Evolutionary conservation across 2,888 invertebrate species (phyloP), one percentile per base, ranked within the genome.

Genomic region (Tetanocera ferruginea): DNA sequence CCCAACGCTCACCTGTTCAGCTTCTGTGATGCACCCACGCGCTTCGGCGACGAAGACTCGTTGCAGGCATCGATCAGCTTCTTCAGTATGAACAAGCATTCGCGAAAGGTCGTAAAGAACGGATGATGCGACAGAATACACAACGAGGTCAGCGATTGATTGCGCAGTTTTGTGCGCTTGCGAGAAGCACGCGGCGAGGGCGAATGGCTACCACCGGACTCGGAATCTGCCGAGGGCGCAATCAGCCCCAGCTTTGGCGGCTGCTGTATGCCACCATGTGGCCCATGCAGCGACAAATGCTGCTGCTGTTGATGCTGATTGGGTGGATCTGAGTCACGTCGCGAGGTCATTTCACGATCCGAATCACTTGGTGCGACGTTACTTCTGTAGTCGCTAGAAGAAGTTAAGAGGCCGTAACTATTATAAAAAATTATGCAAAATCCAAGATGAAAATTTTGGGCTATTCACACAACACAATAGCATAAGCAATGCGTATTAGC

Each of bases 101-200:
- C 98, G 83, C 99, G 95, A 91, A 99, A 99, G 86, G 96, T 97
- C 81, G 98, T 96, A 91, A 99, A 98, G 91, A 99, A 99, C 52
- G 99, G 98, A 92, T 99, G 99, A 92, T 99, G 99, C 80, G 98
- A 98, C 77, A 99, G 93, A 83, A 99, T 93, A 91, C 99, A 99
- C 77, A 99, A 91, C 70, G 99, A 98, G 55, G 99, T 99, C 83
- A 99, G 91, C 17, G 98, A 98, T 90, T 98, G 97, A 90, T 96
- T 98, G 84, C 97, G 93, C 83, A 96, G 91, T 85, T 95, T 93
- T 93, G 96, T 95, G 87, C 95, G 92, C 87, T 94, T 93, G 82
- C 96, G 91, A 60, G 93, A 94, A 55, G 95, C 95, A 81, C 96
- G 92, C 0, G 97, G 97, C 64, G 96, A 96, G 25, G 96, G 96